Evolutionary conservation across 64 coral and sea anemone genomes (phyloP).

Genomic region (Platygyra sinensis): DNA sequence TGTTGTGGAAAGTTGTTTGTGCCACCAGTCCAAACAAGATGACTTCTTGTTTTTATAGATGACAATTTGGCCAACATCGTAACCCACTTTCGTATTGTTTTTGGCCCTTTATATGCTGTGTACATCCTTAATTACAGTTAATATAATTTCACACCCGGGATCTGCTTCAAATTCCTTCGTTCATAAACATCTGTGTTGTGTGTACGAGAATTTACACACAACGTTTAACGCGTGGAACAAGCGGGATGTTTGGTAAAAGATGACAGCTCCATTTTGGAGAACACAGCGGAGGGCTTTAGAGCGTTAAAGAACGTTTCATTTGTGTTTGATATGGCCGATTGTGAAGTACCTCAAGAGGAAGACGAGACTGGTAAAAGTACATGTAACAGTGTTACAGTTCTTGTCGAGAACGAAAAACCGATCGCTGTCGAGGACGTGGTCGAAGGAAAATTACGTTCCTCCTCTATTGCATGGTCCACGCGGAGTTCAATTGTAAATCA

Average conservation of each 20-base stretch:
- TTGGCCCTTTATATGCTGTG: neutral
- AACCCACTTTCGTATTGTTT: neutral
- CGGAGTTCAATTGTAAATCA: neutral
- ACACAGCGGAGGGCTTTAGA: neutral
- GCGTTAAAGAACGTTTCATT: neutral
- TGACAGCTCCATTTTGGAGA: neutral
- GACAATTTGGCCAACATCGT: neutral
- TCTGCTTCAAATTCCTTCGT: constrained; percentile 1
- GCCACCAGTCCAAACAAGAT: neutral
- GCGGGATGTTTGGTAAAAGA: neutral
- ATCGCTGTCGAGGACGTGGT: neutral
- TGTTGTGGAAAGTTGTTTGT: constrained; percentile 5
- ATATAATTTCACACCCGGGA: neutral
- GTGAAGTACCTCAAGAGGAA: constrained; percentile 18
- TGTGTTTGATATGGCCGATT: constrained; percentile 10
- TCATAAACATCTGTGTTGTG: neutral
- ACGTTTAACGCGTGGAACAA: neutral
- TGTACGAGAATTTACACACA: neutral
- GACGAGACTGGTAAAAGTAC: constrained; percentile 14
- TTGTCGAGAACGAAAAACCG: constrained; percentile 11
- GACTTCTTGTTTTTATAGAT: neutral
- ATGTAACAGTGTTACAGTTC: constrained; percentile 10
- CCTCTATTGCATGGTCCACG: constrained; percentile 24
- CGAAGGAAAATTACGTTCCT: constrained; percentile 37
- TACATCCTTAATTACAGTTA: neutral